Percentiles rank a stretch among this genome's conserved stretches.
Conservation (phyloP, 2,888 invertebrate genomes). For the Hecatera dysodea region DNA sequence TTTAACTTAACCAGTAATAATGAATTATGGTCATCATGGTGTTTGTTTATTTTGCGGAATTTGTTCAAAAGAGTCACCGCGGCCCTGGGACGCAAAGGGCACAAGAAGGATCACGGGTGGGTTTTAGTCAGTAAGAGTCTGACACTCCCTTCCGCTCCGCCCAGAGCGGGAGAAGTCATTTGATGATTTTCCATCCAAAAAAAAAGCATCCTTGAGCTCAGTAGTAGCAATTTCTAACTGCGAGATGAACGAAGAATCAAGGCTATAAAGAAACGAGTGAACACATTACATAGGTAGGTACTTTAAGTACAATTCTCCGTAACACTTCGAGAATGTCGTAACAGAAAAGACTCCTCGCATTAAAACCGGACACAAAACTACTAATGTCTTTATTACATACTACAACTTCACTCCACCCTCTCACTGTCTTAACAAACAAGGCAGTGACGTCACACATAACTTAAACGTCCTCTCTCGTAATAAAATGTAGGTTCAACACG, state of each 20-base stretch:
- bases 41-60: not conserved
- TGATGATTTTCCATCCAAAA: too few species aligned
- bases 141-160: too few species aligned
- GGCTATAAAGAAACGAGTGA: too few species aligned
- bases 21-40: not conserved
- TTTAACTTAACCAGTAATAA: slow-evolving; percentile 9
- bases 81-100: too few species aligned
- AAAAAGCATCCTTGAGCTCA: too few species aligned
- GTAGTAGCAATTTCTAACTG: too few species aligned
- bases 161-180: too few species aligned
- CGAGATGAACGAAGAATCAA: too few species aligned
- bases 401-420: not conserved
- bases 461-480: slow-evolving; percentile 8
- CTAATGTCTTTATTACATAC: not conserved
- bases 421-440: not conserved
- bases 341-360: not conserved
- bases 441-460: slow-evolving; percentile 18
- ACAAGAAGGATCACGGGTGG: too few species aligned
- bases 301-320: not conserved
- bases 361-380: not conserved
- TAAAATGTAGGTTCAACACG: slow-evolving; percentile 24
- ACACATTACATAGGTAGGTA: too few species aligned
- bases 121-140: too few species aligned
- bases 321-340: not conserved
- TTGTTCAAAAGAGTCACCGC: too few species aligned